Percentiles rank a stretch among this genome's conserved stretches.
phyloP scores from a whole-genome alignment of 2,888 invertebrate genomes.

The Pseudococcus longispinus region DNA sequence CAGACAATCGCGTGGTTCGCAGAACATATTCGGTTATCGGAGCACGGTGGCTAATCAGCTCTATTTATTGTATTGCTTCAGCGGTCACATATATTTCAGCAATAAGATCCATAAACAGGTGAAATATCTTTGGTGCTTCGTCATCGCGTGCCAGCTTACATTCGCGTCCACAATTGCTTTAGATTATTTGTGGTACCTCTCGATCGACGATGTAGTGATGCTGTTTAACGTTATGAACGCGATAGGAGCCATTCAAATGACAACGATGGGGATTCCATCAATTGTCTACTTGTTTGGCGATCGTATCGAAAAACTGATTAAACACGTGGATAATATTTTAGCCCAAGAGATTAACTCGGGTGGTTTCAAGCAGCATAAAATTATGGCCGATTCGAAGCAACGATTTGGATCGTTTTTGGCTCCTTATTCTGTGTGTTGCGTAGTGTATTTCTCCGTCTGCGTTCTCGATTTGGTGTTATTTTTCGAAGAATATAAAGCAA shows the following conservation, averaged over 20 bases:
- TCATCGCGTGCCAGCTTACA: not conserved
- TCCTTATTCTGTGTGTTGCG: not conserved
- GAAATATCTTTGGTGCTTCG: not conserved
- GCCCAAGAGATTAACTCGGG: not conserved
- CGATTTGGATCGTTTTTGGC: too few relatives aligned
- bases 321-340: not conserved
- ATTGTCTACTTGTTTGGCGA: not conserved
- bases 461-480: not conserved
- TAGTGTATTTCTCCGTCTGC: not conserved
- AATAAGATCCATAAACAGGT: not conserved
- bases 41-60: not conserved
- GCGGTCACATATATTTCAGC: not conserved
- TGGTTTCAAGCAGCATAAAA: too few relatives aligned
- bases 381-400: too few relatives aligned
- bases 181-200: too few relatives aligned
- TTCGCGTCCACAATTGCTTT: too few relatives aligned
- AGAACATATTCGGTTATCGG: not conserved
- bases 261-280: not conserved
- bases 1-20: not conserved
- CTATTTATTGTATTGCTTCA: not conserved
- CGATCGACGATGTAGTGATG: not conserved
- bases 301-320: not conserved
- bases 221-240: not conserved
- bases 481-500: not conserved
- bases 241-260: not conserved